Conservation (phyloP, 1,140 invertebrate species). For the Brachystomella parvula region DNA sequence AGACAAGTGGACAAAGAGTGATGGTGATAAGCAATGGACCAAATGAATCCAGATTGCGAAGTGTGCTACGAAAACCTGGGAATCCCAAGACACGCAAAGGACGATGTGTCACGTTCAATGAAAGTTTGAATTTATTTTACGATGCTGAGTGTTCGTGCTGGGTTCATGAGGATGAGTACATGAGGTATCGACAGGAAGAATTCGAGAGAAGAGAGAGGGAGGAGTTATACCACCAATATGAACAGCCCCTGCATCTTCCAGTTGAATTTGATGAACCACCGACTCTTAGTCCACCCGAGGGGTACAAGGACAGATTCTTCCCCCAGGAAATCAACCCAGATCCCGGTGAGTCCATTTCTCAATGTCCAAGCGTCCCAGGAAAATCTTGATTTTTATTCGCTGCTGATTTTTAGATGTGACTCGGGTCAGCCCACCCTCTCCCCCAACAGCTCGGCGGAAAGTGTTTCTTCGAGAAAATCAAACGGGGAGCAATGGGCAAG, state of each 20-base stretch:
- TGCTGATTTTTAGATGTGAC: constrained; percentile 7
- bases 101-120: constrained; percentile 33
- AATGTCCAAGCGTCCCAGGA: neutral
- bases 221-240: constrained; percentile 17
- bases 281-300: constrained; percentile 36
- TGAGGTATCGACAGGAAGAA: constrained; percentile 32
- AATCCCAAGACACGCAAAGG: constrained; percentile 24
- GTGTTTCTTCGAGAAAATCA: constrained; percentile 34
- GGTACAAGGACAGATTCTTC: constrained; percentile 38
- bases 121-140: constrained; percentile 34
- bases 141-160: constrained; percentile 36
- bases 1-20: neutral
- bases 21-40: neutral
- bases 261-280: constrained; percentile 36
- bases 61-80: constrained; percentile 33
- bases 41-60: constrained; percentile 22
- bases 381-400: neutral
- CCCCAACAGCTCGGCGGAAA: constrained; percentile 32
- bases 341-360: constrained; percentile 21
- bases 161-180: constrained; percentile 38
- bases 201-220: constrained; percentile 21
- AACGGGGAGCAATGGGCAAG: constrained; percentile 20
- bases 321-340: constrained; percentile 30
- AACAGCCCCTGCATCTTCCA: constrained; percentile 20
- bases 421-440: constrained; percentile 31